Base-by-base conservation (phyloP, 2,113 vertebrate species). In the Syngnathoides biaculeatus region DNA sequence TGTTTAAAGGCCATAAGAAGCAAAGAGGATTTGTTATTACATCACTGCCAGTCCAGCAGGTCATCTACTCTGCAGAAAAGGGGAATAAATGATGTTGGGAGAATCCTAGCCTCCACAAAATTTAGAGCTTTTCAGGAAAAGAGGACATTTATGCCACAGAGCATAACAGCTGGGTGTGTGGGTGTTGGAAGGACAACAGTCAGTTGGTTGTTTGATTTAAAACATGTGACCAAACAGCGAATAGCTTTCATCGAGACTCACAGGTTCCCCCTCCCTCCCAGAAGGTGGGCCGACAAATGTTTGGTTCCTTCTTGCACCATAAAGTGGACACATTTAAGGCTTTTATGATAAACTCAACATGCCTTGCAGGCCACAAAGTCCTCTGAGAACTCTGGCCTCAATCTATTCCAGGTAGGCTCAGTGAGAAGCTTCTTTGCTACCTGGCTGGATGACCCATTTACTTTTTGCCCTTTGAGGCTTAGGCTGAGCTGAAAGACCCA, bases 21-120 rank as follows among this genome's bases (percentile, higher is more conserved):
- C 91, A 93, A 91, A 93, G 87, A 88, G 82, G 90, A 92, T 93
- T 91, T 92, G 75, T 85, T 66, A 85, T 86, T 85, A 67, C 85
- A 86, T 92, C 91, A 93, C 80, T 26, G 70, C 68, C 40, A 52
- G 50, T 67, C 68, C 64, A 67, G 66, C 69, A 55, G 30, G 64
- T 63, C 68, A 39, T 3, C 30, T 64, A 72, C n/a, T 67, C 45
- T 63, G 57, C 69, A 73, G 42, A 78, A 15, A 27, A 24, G 22
- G 47, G 74, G 40, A 52, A 55, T 19, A 22, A 19, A 45, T 30
- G 24, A 48, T 24, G 43, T 17, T 15, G 0, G n/a, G 35, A 50
- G 7, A 26, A 15, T 9, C 5, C 39, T 13, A 13, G 12, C 7
- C 12, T 12, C 39, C 30, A 35, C 30, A 35, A 43, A 45, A 9